Percentiles rank a stretch among this genome's conserved stretches.
phyloP scores from a whole-genome alignment of 2,113 vertebrate genomes.

The Dromaius novaehollandiae region DNA sequence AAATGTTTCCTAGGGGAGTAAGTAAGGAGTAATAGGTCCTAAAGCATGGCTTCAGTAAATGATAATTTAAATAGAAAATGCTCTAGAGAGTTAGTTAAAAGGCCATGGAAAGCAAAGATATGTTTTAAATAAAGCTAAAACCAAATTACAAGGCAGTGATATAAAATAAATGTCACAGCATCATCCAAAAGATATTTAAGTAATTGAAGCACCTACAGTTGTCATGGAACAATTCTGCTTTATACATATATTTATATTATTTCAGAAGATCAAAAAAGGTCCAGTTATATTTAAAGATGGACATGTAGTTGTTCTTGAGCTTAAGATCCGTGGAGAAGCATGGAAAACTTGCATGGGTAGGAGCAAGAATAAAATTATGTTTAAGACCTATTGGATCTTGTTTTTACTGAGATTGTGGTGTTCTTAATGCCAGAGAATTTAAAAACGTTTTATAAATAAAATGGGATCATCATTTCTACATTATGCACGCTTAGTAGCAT shows the following conservation, averaged over 20 bases:
- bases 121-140: slow-evolving; percentile 11
- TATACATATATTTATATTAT: background rate
- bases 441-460: background rate
- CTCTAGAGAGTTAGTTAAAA: slow-evolving; percentile 24
- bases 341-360: background rate
- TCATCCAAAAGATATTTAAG: background rate
- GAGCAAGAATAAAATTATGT: background rate
- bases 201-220: background rate
- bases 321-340: background rate
- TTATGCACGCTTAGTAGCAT: fast-evolving
- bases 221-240: background rate
- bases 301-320: background rate
- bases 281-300: background rate
- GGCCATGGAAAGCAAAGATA: slow-evolving; percentile 2
- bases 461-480: background rate
- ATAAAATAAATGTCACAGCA: background rate
- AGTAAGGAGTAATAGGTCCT: slow-evolving; percentile 4
- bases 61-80: slow-evolving; percentile 16
- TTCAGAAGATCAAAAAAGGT: background rate
- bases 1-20: background rate
- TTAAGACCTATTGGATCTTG: background rate
- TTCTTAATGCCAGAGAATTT: background rate
- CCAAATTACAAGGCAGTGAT: slow-evolving; percentile 1
- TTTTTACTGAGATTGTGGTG: background rate
- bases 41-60: slow-evolving; percentile 3